Evolutionary conservation across 2,113 vertebrate species (phyloP).

Genomic region (Albula goreensis): DNA sequence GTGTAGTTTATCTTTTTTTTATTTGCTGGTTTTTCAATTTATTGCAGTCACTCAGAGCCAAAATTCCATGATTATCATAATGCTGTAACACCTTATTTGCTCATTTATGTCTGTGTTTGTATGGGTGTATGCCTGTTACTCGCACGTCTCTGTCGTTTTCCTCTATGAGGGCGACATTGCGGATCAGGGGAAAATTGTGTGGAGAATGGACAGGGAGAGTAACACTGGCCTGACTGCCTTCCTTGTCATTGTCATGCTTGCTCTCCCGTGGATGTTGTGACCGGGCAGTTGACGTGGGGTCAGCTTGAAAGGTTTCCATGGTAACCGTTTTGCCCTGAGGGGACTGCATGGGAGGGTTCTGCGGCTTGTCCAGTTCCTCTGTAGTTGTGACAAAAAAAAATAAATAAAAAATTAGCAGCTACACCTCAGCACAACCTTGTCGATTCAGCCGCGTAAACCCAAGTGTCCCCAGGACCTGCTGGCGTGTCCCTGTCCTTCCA

Average conservation of each 20-base stretch:
- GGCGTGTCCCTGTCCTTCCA: not conserved
- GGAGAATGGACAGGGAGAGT: not conserved
- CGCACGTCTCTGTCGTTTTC: not conserved
- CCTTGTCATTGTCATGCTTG: no score
- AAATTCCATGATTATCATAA: slow-evolving; percentile 30
- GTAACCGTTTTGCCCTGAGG: not conserved
- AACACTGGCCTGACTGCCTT: no score
- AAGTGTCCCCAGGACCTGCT: no score
- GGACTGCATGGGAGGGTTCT: not conserved
- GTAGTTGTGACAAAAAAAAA: not conserved
- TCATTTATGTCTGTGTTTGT: no score
- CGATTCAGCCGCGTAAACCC: not conserved
- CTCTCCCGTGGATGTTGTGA: not conserved
- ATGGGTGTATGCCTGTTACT: not conserved
- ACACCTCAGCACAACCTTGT: not conserved
- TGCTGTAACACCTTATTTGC: no score
- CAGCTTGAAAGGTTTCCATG: not conserved
- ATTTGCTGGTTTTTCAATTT: slow-evolving; percentile 36
- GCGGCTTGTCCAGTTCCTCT: not conserved
- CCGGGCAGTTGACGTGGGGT: not conserved
- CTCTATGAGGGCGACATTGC: no score
- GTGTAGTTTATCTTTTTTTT: slow-evolving; percentile 17
- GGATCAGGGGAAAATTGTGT: not conserved
- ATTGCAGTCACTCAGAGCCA: slow-evolving; percentile 40
- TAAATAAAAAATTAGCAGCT: not conserved